A percentile compares a stretch with the other conserved stretches of the same genome.
These are phyloP conservation scores for Limnephilus lunatus DNA, from an alignment of 2,888 invertebrate genomes.

Conservation along the genomic window DNA sequence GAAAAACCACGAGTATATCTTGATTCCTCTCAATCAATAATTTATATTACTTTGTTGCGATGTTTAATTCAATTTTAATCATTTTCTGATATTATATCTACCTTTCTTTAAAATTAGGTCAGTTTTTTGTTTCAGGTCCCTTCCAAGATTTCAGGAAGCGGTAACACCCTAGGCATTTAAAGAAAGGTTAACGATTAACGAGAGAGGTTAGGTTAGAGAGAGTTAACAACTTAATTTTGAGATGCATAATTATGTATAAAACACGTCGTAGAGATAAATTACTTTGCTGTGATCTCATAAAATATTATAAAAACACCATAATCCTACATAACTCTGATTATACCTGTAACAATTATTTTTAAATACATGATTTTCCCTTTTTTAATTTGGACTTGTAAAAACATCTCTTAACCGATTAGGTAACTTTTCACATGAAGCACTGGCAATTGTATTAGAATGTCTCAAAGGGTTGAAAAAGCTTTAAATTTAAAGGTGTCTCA, in stretches of 20 bases:
- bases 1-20: background rate
- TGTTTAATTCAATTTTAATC: background rate
- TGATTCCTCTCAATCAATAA: background rate
- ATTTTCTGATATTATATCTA: background rate
- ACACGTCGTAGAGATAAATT: background rate
- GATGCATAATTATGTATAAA: background rate
- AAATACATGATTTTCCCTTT: background rate
- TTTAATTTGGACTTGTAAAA: background rate
- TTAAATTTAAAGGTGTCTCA: constrained; percentile 29
- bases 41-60: background rate
- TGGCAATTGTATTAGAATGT: background rate
- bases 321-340: background rate
- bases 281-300: background rate
- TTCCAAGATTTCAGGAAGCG: background rate
- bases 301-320: background rate
- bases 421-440: background rate
- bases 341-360: background rate
- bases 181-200: background rate
- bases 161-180: background rate
- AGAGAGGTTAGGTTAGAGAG: too few relatives aligned
- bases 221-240: background rate
- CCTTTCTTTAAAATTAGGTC: background rate
- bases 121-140: background rate
- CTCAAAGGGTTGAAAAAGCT: constrained; percentile 30
- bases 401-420: background rate